These are phyloP conservation scores for Clamator glandarius DNA, from an alignment of 2,797 vertebrate genomes.

Conservation along the genomic window DNA sequence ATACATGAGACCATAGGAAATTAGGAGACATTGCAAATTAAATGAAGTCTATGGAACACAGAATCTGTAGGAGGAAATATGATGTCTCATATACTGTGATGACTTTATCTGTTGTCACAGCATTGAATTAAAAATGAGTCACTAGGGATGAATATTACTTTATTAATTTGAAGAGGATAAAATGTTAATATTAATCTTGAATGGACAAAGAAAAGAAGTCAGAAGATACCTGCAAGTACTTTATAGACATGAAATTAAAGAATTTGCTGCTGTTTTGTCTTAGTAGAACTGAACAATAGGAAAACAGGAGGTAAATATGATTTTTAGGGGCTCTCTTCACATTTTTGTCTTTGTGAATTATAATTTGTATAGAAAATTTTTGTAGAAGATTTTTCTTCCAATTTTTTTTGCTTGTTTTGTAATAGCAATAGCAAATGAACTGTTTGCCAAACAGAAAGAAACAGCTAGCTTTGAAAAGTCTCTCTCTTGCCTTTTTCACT, in stretches of 20 bases:
- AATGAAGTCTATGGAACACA: not conserved
- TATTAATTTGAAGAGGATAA: not conserved
- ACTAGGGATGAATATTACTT: not conserved
- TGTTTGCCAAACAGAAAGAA: not conserved
- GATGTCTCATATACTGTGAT: not conserved
- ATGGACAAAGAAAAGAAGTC: not conserved
- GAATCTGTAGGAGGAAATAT: not conserved
- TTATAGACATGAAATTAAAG: not conserved
- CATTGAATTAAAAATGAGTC: conserved; percentile 8
- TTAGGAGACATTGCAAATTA: not conserved
- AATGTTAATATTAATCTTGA: not conserved
- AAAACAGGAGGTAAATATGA: not conserved
- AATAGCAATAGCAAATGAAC: not conserved
- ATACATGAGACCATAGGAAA: not conserved
- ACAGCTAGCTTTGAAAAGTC: not conserved
- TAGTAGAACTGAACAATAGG: not conserved
- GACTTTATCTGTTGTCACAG: conserved; percentile 17
- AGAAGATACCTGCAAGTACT: not conserved
- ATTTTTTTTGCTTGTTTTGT: not conserved
- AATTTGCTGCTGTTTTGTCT: not conserved
- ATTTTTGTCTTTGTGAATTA: not conserved
- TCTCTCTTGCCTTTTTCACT: not conserved
- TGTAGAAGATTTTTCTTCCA: not conserved
- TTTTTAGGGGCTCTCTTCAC: not conserved
- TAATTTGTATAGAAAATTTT: not conserved